Base-by-base conservation (phyloP, 2,113 vertebrate genomes). In the Zeus faber region DNA sequence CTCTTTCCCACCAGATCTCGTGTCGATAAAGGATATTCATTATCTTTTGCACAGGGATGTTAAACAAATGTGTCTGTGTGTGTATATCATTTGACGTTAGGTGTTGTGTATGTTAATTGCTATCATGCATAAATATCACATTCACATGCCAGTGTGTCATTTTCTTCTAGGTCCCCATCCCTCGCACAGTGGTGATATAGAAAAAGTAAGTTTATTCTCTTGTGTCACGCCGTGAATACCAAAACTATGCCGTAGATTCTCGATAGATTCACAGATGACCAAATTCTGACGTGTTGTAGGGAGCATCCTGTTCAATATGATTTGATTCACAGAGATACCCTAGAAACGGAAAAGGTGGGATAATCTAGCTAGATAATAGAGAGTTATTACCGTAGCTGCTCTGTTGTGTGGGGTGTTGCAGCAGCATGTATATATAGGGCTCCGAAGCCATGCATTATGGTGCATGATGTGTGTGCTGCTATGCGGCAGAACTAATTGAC, bases 401-500 rank as follows among this genome's bases (percentile, higher is more conserved):
- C 24, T 55, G 71, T 63, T 71, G 66, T 71, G 65, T 70, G 31
- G 57, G 62, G 55, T 71, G 72, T 72, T 80, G 79, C 76, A 74
- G 72, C 61, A 51, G 59, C 68, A 79, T 73, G 76, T 67, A 64
- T 54, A 78, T 67, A 54, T 26, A 67, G 63, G 1, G 68, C 73
- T 72, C 75, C 41, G 47, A 52, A 64, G 72, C 74, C 70, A 76
- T 81, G 70, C 74, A 59, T 76, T 68, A 60, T 80, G 79, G 74
- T 79, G 80, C 80, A 77, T 79, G 80, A 79, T 80, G 75, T 80
- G 80, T 79, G 67, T 80, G 83, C 81, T 81, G 83, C 85, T 87
- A 85, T 87, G 85, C 83, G 85, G 85, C 85, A 85, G 80, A 87
- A 84, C 76, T 85, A 83, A 84, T 77, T 79, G 76, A 81, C 79